These are phyloP conservation scores for Periophthalmodon schlosseri DNA, from an alignment of 2,113 vertebrate species.

Conservation along the genomic window DNA sequence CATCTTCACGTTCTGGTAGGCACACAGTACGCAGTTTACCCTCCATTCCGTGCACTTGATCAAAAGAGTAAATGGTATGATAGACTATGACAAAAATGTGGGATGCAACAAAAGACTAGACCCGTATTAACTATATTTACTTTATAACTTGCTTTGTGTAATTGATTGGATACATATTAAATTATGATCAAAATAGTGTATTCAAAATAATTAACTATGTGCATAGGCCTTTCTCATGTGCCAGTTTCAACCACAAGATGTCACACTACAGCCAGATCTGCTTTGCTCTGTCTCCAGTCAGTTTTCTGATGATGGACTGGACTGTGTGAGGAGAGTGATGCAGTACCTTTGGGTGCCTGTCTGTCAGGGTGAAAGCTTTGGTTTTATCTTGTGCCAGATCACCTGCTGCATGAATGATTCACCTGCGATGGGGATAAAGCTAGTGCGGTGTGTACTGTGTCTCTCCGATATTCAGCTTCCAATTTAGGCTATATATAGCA, in stretches of 20 bases:
- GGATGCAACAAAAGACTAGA: too few species aligned
- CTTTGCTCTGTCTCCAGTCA: neutral
- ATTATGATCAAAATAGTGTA: neutral
- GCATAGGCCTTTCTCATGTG: conserved; percentile 7
- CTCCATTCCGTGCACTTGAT: neutral
- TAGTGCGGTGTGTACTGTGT: conserved; percentile 10
- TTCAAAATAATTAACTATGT: neutral
- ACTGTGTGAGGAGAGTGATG: conserved; percentile 42
- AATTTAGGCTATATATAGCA: neutral
- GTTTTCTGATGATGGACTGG: conserved; percentile 29
- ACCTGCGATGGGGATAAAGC: conserved; percentile 24
- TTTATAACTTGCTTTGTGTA: neutral
- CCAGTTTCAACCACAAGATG: conserved; percentile 63
- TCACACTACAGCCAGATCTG: conserved; percentile 58
- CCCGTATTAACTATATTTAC: neutral
- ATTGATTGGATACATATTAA: neutral
- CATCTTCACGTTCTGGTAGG: neutral
- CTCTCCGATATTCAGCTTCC: neutral
- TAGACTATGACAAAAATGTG: too few species aligned
- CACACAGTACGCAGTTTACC: neutral
- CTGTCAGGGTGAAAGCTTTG: conserved; percentile 34
- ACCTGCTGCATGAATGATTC: conserved; percentile 37
- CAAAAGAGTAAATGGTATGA: neutral
- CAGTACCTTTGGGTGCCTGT: conserved; percentile 35
- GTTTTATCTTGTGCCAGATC: conserved; percentile 45